Conservation (phyloP, 2,888 invertebrate genomes). For the Coenonympha arcania region DNA sequence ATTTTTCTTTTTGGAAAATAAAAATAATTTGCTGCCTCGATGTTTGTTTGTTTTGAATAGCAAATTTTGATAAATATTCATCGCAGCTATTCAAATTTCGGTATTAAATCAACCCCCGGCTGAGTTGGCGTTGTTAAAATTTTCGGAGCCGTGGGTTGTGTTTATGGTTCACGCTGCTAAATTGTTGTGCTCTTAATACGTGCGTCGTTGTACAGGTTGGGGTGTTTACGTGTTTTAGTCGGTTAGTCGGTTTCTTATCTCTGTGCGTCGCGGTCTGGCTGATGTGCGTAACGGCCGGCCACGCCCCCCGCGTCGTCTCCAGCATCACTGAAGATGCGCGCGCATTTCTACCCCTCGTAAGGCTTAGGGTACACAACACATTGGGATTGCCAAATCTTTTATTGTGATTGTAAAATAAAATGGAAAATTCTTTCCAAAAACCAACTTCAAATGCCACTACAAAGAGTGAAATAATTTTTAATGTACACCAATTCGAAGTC, state of each 20-base stretch:
- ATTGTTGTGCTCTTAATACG: constrained; percentile 21
- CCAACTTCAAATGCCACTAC: no score
- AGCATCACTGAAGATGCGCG: constrained; percentile 57
- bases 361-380: constrained; percentile 53
- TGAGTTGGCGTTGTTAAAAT: constrained; percentile 14
- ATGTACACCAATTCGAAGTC: no score
- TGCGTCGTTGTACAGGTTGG: constrained; percentile 20
- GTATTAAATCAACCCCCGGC: constrained; percentile 16
- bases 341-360: constrained; percentile 55
- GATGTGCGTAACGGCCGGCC: constrained; percentile 60
- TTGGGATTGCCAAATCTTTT: no score
- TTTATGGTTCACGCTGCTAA: constrained; percentile 24
- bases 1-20: constrained; percentile 2
- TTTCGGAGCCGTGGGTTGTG: constrained; percentile 17
- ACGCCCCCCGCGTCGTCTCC: constrained; percentile 61
- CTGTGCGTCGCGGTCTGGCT: constrained; percentile 46
- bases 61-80: constrained; percentile 2
- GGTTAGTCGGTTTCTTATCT: constrained; percentile 49
- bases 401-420: no score
- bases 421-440: no score
- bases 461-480: no score
- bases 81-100: constrained; percentile 6
- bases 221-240: constrained; percentile 33
- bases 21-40: constrained; percentile 1
- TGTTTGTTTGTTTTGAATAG: background rate